These are phyloP conservation scores for Bilobella aurantiaca DNA, from an alignment of 1,140 invertebrate genomes.

Conservation along the genomic window DNA sequence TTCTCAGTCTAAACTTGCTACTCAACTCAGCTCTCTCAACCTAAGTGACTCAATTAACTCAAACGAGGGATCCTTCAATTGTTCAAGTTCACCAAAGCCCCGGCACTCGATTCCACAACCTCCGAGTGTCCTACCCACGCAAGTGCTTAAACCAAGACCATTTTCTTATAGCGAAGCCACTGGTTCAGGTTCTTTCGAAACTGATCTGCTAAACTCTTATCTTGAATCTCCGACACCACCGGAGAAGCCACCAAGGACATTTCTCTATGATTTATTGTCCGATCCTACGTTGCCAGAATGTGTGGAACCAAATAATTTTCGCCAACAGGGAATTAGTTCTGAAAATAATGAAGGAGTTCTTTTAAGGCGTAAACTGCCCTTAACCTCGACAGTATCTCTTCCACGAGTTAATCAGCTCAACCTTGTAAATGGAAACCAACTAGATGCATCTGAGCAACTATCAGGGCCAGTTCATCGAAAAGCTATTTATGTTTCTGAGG, in stretches of 20 bases:
- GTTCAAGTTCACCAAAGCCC: neutral
- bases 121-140: neutral
- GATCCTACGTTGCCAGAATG: conserved; percentile 18
- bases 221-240: conserved; percentile 16
- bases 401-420: neutral
- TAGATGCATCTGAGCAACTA: neutral
- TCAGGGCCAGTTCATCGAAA: neutral
- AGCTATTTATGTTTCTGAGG: neutral
- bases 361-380: neutral
- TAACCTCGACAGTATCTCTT: neutral
- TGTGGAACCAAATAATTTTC: neutral
- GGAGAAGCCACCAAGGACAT: conserved; percentile 33
- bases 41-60: neutral
- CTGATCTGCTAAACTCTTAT: neutral
- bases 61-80: neutral
- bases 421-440: neutral
- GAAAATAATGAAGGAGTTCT: too few species aligned
- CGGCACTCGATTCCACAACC: neutral
- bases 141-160: conserved; percentile 3
- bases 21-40: conserved; percentile 2
- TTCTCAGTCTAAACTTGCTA: neutral
- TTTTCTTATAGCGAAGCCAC: neutral
- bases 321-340: neutral
- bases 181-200: neutral
- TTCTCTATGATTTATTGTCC: conserved; percentile 27